Conservation (phyloP, 2,797 vertebrate genomes). For the Anguilla anguilla region DNA sequence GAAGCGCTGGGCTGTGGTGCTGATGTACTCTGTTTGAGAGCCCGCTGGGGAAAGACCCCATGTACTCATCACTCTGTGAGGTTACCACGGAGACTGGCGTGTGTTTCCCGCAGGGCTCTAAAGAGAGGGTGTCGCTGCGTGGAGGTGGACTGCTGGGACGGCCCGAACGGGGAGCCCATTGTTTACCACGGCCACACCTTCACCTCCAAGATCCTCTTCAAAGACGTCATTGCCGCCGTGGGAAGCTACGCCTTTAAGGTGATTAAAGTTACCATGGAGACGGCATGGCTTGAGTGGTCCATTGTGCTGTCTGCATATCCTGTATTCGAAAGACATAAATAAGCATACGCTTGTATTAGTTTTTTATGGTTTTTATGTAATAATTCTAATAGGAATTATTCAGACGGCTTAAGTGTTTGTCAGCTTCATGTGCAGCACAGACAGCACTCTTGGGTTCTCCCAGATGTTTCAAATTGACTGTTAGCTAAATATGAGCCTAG, state of each 20-base stretch:
- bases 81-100: background rate
- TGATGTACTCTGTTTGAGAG: too few relatives aligned
- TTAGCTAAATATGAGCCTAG: background rate
- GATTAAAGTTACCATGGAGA: conserved; percentile 26
- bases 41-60: too few relatives aligned
- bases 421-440: background rate
- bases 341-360: background rate
- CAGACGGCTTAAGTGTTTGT: background rate
- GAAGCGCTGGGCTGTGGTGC: too few relatives aligned
- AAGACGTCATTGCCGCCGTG: conserved; percentile 83
- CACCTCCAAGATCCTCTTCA: conserved; percentile 95
- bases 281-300: background rate
- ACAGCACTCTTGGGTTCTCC: background rate
- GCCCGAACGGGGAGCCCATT: conserved; percentile 85
- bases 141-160: conserved; percentile 97
- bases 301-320: background rate
- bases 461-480: background rate
- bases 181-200: conserved; percentile 95
- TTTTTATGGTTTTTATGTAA: background rate
- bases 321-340: background rate
- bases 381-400: background rate
- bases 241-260: conserved; percentile 92
- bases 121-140: conserved; percentile 88
- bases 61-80: too few relatives aligned
- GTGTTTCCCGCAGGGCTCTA: conserved; percentile 73